A percentile compares a stretch with the other conserved stretches of the same genome.
These are phyloP conservation scores for Mus spretus DNA, from an alignment of 2,797 vertebrate species.

Conservation along the genomic window DNA sequence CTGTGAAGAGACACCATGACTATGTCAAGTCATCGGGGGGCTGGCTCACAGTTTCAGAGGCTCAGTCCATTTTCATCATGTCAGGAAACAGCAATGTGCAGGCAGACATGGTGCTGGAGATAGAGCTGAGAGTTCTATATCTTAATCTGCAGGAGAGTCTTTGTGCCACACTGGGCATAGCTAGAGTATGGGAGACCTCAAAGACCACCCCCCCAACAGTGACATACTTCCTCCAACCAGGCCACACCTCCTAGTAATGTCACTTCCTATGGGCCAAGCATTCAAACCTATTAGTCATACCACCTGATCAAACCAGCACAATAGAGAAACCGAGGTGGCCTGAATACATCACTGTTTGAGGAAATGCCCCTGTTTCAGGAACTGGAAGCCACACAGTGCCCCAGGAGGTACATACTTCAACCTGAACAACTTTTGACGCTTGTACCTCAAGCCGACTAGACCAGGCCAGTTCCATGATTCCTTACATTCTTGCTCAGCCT, in stretches of 20 bases:
- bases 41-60: neutral
- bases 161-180: neutral
- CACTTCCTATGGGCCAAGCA: neutral
- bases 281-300: neutral
- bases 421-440: no score
- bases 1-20: neutral
- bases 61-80: neutral
- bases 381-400: no score
- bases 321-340: neutral
- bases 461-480: neutral
- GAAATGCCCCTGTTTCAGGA: neutral
- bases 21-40: neutral
- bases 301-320: neutral
- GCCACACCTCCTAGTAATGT: neutral
- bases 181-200: neutral
- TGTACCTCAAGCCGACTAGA: neutral
- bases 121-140: neutral
- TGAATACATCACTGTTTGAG: neutral
- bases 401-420: neutral
- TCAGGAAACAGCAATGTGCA: neutral
- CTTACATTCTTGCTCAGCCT: neutral
- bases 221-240: neutral
- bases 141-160: neutral
- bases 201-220: neutral
- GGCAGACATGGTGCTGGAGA: neutral